Percentiles rank a stretch among this genome's conserved stretches.
Evolutionary conservation across 92 coral and sea anemone species (phyloP).

Genomic region (Actinostola sp.): DNA sequence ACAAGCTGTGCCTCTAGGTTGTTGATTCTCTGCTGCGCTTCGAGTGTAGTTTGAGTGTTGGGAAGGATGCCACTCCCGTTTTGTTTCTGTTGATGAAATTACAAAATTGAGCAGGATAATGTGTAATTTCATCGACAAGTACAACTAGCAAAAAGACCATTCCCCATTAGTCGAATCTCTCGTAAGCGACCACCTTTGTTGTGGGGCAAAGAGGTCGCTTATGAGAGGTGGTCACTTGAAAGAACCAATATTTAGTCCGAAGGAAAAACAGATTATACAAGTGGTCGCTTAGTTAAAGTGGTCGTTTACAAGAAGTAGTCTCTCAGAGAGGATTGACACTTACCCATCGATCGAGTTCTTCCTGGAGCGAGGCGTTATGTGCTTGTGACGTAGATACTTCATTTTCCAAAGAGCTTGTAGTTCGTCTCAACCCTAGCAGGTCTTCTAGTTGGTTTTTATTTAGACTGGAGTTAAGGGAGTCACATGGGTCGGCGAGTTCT

Average conservation of each 20-base stretch:
- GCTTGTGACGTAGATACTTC: conserved; percentile 67
- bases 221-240: too few species aligned
- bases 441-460: conserved; percentile 82
- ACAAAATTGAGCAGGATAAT: too few species aligned
- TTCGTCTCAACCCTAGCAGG: conserved; percentile 68
- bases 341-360: conserved; percentile 71
- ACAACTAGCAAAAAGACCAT: not conserved
- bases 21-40: conserved; percentile 52
- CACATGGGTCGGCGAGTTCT: conserved; percentile 72
- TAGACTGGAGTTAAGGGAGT: conserved; percentile 41
- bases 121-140: too few species aligned
- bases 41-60: conserved; percentile 10
- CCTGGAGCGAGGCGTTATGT: conserved; percentile 70
- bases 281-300: too few species aligned
- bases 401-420: conserved; percentile 73
- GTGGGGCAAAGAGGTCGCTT: too few species aligned
- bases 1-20: conserved; percentile 59
- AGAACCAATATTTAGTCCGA: too few species aligned
- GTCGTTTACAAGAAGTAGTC: too few species aligned
- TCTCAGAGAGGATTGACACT: conserved; percentile 21
- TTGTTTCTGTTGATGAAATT: conserved; percentile 7
- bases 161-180: not conserved
- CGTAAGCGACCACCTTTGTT: too few species aligned
- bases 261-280: too few species aligned
- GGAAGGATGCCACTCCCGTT: conserved; percentile 26